Evolutionary conservation across 2,797 vertebrate species (phyloP).

Genomic region (Sorex maritimensis): DNA sequence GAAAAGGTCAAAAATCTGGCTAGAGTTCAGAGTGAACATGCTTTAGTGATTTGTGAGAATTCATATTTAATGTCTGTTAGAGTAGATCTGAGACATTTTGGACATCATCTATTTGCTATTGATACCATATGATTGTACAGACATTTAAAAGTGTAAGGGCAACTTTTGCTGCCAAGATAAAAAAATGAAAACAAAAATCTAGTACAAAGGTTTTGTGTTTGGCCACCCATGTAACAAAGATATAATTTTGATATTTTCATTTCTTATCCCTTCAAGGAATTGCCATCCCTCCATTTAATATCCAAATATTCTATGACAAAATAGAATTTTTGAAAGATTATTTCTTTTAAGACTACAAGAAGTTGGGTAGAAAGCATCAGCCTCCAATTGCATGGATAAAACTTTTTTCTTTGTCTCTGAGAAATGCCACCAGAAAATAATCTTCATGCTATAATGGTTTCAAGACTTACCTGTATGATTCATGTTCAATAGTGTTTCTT

Average conservation of each 20-base stretch:
- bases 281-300: constrained; percentile 45
- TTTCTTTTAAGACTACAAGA: constrained; percentile 53
- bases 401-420: constrained; percentile 37
- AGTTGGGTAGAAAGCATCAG: background rate
- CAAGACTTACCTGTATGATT: background rate
- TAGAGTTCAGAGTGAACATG: constrained; percentile 65
- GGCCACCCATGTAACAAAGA: constrained; percentile 72
- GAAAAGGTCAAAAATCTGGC: constrained; percentile 76
- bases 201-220: constrained; percentile 55
- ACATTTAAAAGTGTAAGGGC: constrained; percentile 69
- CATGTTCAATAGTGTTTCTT: background rate
- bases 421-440: constrained; percentile 11
- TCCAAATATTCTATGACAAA: constrained; percentile 56
- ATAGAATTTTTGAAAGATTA: constrained; percentile 5
- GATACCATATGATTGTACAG: constrained; percentile 83
- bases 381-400: background rate
- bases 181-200: constrained; percentile 21
- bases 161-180: constrained; percentile 75
- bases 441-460: constrained; percentile 17
- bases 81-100: constrained; percentile 62
- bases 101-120: constrained; percentile 77
- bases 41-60: constrained; percentile 74
- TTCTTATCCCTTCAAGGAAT: constrained; percentile 55
- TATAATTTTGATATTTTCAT: constrained; percentile 79
- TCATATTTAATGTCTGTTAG: constrained; percentile 63